Conservation (phyloP, 2,888 invertebrate genomes). For the Caprella mutica region DNA sequence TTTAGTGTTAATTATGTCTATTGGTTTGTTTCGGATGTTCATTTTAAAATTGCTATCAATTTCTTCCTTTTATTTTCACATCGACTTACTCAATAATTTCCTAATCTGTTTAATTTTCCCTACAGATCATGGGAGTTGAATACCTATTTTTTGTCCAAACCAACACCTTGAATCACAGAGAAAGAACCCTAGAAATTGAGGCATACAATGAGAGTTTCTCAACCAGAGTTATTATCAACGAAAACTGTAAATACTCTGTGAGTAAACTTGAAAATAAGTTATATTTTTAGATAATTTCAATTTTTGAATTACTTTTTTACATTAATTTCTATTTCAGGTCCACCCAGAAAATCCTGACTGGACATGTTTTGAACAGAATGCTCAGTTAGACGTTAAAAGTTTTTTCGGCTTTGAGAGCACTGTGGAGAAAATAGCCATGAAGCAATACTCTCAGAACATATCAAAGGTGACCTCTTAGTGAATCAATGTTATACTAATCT, state of each 20-base stretch:
- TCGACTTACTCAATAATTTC: too few relatives aligned
- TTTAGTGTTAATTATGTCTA: too few relatives aligned
- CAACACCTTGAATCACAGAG: conserved; percentile 68
- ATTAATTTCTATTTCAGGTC: conserved; percentile 48
- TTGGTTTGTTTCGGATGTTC: too few relatives aligned
- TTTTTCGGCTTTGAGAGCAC: conserved; percentile 90
- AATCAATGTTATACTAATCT: too few relatives aligned
- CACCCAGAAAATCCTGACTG: conserved; percentile 86
- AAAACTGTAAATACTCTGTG: conserved; percentile 77
- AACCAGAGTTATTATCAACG: conserved; percentile 66
- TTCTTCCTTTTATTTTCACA: too few relatives aligned
- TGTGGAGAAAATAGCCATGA: conserved; percentile 91
- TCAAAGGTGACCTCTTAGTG: conserved; percentile 54
- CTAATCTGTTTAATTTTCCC: conserved; percentile 33
- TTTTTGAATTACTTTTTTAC: background rate
- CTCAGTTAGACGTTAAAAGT: conserved; percentile 80
- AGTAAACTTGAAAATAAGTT: conserved; percentile 42
- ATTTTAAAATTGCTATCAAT: too few relatives aligned
- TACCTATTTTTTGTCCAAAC: conserved; percentile 80
- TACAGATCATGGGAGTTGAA: conserved; percentile 80
- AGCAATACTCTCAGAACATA: conserved; percentile 80
- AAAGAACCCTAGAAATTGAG: conserved; percentile 70
- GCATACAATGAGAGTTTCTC: conserved; percentile 87
- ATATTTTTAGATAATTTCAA: background rate
- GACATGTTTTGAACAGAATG: conserved; percentile 93